Conservation (phyloP, 2,797 vertebrate species). For the Choloepus didactylus region DNA sequence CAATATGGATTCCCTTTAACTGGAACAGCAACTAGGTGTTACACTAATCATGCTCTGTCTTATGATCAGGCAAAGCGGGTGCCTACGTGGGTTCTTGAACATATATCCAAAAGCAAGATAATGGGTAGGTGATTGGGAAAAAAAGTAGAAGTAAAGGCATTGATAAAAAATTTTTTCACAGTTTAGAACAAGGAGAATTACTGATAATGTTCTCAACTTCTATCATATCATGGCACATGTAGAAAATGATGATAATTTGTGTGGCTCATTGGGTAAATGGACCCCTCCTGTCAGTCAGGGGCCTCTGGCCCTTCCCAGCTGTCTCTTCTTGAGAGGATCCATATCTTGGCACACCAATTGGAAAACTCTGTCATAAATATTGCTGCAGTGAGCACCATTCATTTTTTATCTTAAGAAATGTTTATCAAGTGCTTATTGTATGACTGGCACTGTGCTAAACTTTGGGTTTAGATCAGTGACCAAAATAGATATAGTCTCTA, state of each 20-base stretch:
- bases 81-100: conserved; percentile 93
- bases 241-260: background rate
- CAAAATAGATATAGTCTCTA: background rate
- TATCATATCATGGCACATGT: background rate
- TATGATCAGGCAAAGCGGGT: conserved; percentile 91
- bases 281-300: background rate
- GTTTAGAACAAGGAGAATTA: background rate
- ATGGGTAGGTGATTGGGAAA: conserved; percentile 86
- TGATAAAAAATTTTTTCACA: background rate
- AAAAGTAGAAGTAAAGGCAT: background rate
- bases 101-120: conserved; percentile 90
- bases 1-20: conserved; percentile 90
- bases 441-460: background rate
- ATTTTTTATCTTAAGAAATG: background rate
- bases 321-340: background rate
- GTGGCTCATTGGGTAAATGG: background rate
- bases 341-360: background rate
- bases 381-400: background rate
- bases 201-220: background rate
- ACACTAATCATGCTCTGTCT: conserved; percentile 91
- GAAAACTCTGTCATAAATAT: background rate
- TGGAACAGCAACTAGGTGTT: conserved; percentile 89
- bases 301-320: background rate
- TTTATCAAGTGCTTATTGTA: background rate
- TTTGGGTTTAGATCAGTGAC: background rate